Base-by-base conservation (phyloP, 2,888 invertebrate species). In the Catocala fraxini region DNA sequence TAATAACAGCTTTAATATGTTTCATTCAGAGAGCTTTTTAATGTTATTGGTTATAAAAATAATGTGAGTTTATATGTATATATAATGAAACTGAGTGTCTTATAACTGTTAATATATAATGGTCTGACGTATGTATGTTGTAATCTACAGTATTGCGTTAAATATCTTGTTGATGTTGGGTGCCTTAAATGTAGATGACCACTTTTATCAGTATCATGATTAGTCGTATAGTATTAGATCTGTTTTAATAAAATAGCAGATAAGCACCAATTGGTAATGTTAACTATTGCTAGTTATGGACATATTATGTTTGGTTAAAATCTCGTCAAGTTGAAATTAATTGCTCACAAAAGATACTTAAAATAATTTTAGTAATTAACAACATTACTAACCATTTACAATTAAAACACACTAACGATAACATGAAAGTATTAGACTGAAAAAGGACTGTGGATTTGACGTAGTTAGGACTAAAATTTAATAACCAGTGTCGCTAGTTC, bases 301-400 rank as follows among this genome's bases (percentile, higher is more conserved):
- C 15, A 59, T 49, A 49, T 57, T 49, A 49, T 57, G 9, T 65
- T 59, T 56, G 51, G 56, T 69, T 59, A 60, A 70, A 70, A 75
- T 75, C 65, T 77, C 69, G 76, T 75, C 65, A 48, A 51, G 68
- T 74, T 81, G 63, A 70, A 73, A 74, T 75, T 73, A 70, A 78
- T 76, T 84, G 89, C 90, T 90, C 90, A 90, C 77, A 75, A 81
- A 79, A 74, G 87, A 83, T 89, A 90, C 89, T 90, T 90, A 90
- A 90, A 82, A 84, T 76, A 75, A 63, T 66, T 70, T 59, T 71
- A 74, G 56, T 56, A 59, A 61, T 62, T 63, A 65, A 71, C 65
- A 51, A 62, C 73, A 66, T 12, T 63, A 68, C 48, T 59, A 65
- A 70, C 67, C 58, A 52, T 52, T 15, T 59, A 54, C 34, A 66